Base-by-base conservation (phyloP, 2,888 invertebrate genomes). In the Trichogramma dendrolimi region DNA sequence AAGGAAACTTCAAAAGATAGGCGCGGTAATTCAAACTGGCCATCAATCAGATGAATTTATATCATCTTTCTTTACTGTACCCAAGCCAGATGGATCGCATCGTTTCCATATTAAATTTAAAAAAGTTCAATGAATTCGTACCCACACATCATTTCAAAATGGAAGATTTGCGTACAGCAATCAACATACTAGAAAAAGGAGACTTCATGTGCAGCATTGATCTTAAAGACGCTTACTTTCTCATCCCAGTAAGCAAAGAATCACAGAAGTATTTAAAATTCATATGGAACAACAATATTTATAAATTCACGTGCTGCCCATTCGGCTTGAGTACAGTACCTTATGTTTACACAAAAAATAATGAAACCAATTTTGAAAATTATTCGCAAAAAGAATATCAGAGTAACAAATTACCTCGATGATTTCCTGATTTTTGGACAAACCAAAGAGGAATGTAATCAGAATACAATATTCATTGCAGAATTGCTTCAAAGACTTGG, bases 291-390 rank as follows among this genome's bases (percentile, higher is more conserved):
- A 27, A n/a, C 7, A 27, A 41, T 1, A 10, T 56, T 5, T 56
- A 48, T 6, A 2, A 27, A 11, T 56, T 56, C n/a, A 7, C 10
- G 11, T 39, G n/a, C 6, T 14, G 41, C 47, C 56, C 56, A 11
- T 56, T 56, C 5, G 56, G 56, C 5, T 14, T 56, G 46, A 41
- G 27, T 27, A 49, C 56, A 8, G 39, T 11, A 1, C 56, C 48
- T 1, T 56, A 56, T 41, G 6, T 56, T 4, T 56, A 48, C 38
- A 56, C 56, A 59, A 39, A 56, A 56, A 41, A 48, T 56, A 40
- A 10, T 56, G 3, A 47, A 41, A n/a, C 55, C 55, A 11, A 6
- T 56, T 6, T 14, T 46, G 1, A n/a, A 1, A 2, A 1, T 46
- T n/a, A 7, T 46, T 1, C 52, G 44, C 46, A 51, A 5, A 39